phyloP scores from a whole-genome alignment of 2,888 invertebrate genomes.

The Bhutanitis thaidina region DNA sequence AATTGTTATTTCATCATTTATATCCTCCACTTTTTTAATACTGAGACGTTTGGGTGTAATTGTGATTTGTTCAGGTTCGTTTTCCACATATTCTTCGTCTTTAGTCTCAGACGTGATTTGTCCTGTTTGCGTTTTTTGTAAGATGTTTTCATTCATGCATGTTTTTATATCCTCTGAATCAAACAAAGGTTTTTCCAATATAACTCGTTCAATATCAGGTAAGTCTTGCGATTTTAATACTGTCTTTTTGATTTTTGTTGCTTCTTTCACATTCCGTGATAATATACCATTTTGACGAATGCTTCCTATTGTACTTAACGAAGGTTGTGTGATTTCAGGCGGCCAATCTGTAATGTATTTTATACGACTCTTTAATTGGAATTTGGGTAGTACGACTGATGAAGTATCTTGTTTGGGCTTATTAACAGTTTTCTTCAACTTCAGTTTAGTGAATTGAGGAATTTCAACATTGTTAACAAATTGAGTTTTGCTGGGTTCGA shows the following conservation, averaged over 20 bases:
- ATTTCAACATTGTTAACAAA: conserved; percentile 81
- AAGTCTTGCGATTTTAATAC: conserved; percentile 78
- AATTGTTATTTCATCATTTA: conserved; percentile 83
- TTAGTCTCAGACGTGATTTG: conserved; percentile 28
- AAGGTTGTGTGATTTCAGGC: conserved; percentile 74
- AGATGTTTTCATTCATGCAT: conserved; percentile 35
- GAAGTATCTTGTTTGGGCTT: conserved; percentile 70
- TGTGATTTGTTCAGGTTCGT: conserved; percentile 62
- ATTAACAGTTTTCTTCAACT: conserved; percentile 82
- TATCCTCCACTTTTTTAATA: conserved; percentile 73
- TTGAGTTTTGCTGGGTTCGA: conserved; percentile 82
- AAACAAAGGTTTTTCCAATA: conserved; percentile 79
- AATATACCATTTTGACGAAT: conserved; percentile 82
- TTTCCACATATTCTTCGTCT: conserved; percentile 38
- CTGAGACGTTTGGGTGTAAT: conserved; percentile 62
- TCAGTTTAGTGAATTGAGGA: conserved; percentile 83
- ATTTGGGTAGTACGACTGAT: conserved; percentile 79
- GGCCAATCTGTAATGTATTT: conserved; percentile 82
- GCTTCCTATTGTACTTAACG: conserved; percentile 76
- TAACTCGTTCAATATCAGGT: conserved; percentile 74
- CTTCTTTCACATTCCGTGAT: conserved; percentile 86
- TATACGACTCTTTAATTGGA: conserved; percentile 86
- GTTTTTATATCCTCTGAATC: conserved; percentile 71
- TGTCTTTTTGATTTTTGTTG: conserved; percentile 81
- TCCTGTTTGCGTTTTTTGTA: not conserved